Conservation (phyloP, 2,113 vertebrate genomes). For the Zosterops borbonicus region DNA sequence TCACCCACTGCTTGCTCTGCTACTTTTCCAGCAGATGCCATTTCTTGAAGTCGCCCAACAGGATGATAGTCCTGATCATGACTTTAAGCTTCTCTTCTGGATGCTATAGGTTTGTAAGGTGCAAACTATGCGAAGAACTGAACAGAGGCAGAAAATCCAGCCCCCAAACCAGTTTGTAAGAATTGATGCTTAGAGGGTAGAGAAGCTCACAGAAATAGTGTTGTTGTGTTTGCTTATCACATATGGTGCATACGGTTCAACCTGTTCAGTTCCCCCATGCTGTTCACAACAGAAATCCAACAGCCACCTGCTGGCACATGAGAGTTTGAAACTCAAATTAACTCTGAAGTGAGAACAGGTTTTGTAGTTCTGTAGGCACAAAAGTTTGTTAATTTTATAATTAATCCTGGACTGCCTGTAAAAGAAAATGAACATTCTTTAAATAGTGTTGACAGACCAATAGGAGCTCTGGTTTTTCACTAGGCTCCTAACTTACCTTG, state of each 20-base stretch:
- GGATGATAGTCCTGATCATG: neutral
- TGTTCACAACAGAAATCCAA: neutral
- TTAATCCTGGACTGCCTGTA: neutral
- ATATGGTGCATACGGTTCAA: neutral
- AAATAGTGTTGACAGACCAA: neutral
- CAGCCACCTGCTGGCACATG: neutral
- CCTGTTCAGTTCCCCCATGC: neutral
- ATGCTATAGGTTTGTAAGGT: neutral
- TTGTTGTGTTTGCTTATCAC: neutral
- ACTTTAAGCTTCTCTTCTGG: neutral
- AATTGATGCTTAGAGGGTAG: neutral
- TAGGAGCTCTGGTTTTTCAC: neutral
- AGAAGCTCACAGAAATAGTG: neutral
- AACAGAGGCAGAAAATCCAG: neutral
- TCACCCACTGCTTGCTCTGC: neutral
- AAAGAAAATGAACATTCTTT: neutral
- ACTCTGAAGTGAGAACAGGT: neutral
- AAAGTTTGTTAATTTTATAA: neutral
- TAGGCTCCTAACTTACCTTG: neutral
- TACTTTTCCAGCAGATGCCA: neutral
- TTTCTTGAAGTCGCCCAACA: neutral
- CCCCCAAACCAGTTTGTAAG: neutral
- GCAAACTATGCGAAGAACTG: neutral
- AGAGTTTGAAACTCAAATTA: neutral
- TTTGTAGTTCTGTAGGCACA: neutral